Evolutionary conservation across 2,113 vertebrate genomes (phyloP), one percentile per base, ranked within the genome.

Genomic region (Myrmecophaga tridactyla): DNA sequence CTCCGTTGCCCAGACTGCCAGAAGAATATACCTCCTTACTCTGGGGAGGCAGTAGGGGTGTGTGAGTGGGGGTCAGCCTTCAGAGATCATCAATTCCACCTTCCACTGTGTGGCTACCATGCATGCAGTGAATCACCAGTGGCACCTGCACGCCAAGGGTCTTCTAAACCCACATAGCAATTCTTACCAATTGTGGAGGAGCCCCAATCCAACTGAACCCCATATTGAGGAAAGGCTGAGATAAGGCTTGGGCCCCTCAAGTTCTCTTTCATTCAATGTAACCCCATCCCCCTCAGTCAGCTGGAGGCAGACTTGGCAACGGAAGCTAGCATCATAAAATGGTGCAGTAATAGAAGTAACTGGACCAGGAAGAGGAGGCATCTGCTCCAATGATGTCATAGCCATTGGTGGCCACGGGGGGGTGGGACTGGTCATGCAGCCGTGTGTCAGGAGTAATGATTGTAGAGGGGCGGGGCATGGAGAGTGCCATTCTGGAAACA

Each of bases 291-390:
- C 97, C 97, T 96, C 98, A 97, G 98, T 98, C 98, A 98, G 98
- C 88, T 97, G 98, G 97, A 98, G 98, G 98, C 98, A 98, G 98
- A 98, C 98, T 98, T 98, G 98, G 98, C 98, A 98, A 99, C 98
- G 98, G 98, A 99, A 98, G 98, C 98, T 98, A 98, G 98, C 98
- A 98, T 98, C 98, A 99, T 98, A 99, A 99, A 98, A 99, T 99
- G 98, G 99, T 99, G 98, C 99, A 99, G 98, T 99, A 99, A 96
- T 99, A 99, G 98, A 99, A 98, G 98, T 99, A 99, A 98, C 99
- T 99, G 98, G 99, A 99, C 99, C 99, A 99, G 98, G 99, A 99
- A 94, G 99, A 98, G 97, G 99, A 99, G 98, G 98, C 98, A 39
- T 99, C 99, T 94, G 98, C 98, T 98, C 98, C 98, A 96, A 98